Evolutionary conservation across 2,888 invertebrate species (phyloP), one percentile per base, ranked within the genome.

Genomic region (Pollenia amentaria): DNA sequence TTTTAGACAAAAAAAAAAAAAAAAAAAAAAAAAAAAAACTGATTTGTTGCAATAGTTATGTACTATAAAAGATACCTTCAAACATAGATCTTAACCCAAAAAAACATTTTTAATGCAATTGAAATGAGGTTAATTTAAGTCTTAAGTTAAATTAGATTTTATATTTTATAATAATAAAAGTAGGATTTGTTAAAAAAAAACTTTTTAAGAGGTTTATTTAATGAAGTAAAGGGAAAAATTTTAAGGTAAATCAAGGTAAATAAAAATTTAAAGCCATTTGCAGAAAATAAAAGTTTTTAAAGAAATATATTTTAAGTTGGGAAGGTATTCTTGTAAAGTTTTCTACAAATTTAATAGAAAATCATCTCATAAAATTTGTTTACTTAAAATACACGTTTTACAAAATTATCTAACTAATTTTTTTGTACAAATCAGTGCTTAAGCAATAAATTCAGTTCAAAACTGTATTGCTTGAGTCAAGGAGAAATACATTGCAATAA

Each of bases 121-220:
- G 60, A 48, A 69, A 46, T 69, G 70, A 18, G 60, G 60, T 51
- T 70, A 60, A 79, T 70, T 79, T 42, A 18, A 51, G 51, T 60
- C 48, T 78, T 40, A 60, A 78, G 29, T 51, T 16, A 2, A 70
- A 60, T 51, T 21, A 14, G n/a, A 57, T 44, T 69, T 67, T 48
- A 9, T 18, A 48, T 62, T 75, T n/a, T 11, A 10, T 75, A 73
- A n/a, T 12, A 46, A 18, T 9, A 12, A 57, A 44, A 42, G 38
- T 9, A 40, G 1, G 14, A 55, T 70, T 57, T 72, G 18, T 29
- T 29, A 12, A 29, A 29, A 29, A 29, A 29, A 29, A 40, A n/a
- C 57, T 40, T 16, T 12, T 38, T 18, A 64, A 11, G 12, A 16
- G 64, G 0, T 44, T 65, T 44, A 46, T 18, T 2, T 12, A 44